Evolutionary conservation across 1,140 invertebrate genomes (phyloP).

Genomic region (Saccostrea glomerata): DNA sequence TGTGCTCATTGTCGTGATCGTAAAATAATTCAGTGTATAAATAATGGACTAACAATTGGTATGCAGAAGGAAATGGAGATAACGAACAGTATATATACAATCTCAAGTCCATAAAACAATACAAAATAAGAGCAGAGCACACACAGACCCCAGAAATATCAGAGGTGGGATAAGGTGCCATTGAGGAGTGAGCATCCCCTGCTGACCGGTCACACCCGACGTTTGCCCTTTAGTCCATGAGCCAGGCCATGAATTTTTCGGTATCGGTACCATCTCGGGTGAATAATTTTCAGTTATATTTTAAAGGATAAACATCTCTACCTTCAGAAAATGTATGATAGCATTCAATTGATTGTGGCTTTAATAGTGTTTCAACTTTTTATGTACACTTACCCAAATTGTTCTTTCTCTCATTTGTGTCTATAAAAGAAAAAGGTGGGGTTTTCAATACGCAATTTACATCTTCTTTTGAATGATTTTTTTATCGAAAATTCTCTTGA

Average conservation of each 20-base stretch:
- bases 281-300: not conserved
- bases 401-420: not conserved
- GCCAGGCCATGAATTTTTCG: not conserved
- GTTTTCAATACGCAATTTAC: not conserved
- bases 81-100: no score
- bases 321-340: not conserved
- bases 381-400: not conserved
- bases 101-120: no score
- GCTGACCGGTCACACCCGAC: no score
- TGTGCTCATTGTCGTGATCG: no score
- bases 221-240: not conserved
- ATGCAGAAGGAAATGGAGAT: no score
- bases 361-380: not conserved
- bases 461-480: not conserved
- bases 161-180: no score
- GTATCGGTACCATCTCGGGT: not conserved
- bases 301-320: not conserved
- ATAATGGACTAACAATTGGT: no score
- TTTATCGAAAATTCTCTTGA: not conserved
- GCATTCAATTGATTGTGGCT: not conserved
- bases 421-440: not conserved
- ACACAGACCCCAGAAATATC: no score
- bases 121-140: no score
- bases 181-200: no score
- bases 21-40: no score